phyloP scores from a whole-genome alignment of 2,888 invertebrate genomes.

The Drosophila nr. medialis region DNA sequence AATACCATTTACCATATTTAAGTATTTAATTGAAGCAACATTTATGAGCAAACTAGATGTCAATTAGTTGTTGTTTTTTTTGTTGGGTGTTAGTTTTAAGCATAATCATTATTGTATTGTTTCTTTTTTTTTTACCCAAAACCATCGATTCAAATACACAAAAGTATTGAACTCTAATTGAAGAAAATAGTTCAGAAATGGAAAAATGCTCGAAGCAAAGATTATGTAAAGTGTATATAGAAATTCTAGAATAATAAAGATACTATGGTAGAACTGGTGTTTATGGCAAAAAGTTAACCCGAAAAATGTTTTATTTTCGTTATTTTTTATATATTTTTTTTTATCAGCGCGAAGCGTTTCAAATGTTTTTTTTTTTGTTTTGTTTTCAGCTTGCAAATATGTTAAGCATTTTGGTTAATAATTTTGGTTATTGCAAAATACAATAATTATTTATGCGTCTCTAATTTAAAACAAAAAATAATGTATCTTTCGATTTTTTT shows the following conservation, averaged over 20 bases:
- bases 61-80: constrained; percentile 46
- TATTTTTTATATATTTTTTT: constrained; percentile 35
- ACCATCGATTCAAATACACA: constrained; percentile 51
- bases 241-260: constrained; percentile 47
- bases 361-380: neutral
- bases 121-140: constrained; percentile 43
- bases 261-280: constrained; percentile 30
- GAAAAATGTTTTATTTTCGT: constrained; percentile 85
- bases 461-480: constrained; percentile 25
- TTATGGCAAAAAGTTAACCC: constrained; percentile 71
- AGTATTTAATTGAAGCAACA: constrained; percentile 49
- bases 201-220: constrained; percentile 50
- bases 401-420: constrained; percentile 75
- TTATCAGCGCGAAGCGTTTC: constrained; percentile 37
- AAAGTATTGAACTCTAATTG: constrained; percentile 47
- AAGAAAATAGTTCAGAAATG: constrained; percentile 41
- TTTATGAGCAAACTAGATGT: constrained; percentile 40
- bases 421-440: constrained; percentile 84
- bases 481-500: constrained; percentile 14
- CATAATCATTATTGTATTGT: constrained; percentile 31
- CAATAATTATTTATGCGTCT: constrained; percentile 67
- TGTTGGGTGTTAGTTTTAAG: constrained; percentile 48
- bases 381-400: constrained; percentile 26
- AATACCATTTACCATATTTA: constrained; percentile 63
- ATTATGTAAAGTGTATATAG: constrained; percentile 39